Conservation (phyloP, 2,888 invertebrate species). For the Odontomyia ornata region DNA sequence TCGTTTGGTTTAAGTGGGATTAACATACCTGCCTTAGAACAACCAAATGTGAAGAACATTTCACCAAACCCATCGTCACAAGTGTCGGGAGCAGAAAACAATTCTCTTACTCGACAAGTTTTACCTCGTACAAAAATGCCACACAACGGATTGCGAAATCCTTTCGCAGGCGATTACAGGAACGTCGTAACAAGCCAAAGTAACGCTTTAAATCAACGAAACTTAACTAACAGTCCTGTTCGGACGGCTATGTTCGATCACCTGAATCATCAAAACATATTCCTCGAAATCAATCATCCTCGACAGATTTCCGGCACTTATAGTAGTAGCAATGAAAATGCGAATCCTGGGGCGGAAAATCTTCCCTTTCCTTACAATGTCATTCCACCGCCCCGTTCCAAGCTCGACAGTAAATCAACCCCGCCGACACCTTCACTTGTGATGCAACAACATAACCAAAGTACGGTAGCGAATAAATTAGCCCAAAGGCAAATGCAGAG, state of each 20-base stretch:
- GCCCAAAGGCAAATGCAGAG: constrained; percentile 64
- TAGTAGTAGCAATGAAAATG: constrained; percentile 52
- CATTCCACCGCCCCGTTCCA: constrained; percentile 70
- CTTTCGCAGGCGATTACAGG: constrained; percentile 50
- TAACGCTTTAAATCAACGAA: constrained; percentile 61
- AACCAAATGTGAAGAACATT: constrained; percentile 53
- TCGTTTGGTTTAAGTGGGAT: constrained; percentile 55
- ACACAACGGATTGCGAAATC: constrained; percentile 52
- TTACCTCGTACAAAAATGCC: constrained; percentile 54
- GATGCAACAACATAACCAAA: constrained; percentile 51
- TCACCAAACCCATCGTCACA: constrained; percentile 56
- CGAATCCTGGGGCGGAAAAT: constrained; percentile 51
- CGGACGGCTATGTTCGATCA: constrained; percentile 59
- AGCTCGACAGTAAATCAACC: constrained; percentile 58
- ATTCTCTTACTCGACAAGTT: constrained; percentile 56
- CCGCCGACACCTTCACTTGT: constrained; percentile 52
- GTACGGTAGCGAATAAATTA: constrained; percentile 50
- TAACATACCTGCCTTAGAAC: constrained; percentile 54
- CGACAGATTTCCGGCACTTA: constrained; percentile 54
- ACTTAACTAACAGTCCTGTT: constrained; percentile 63
- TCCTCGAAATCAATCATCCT: constrained; percentile 54
- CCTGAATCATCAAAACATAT: constrained; percentile 53
- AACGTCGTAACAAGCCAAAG: constrained; percentile 42
- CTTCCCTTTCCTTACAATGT: constrained; percentile 65
- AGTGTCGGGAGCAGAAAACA: constrained; percentile 55